Percentiles rank a stretch among this genome's conserved stretches.
These are phyloP conservation scores for Zelleria hepariella DNA, from an alignment of 2,888 invertebrate species.

Conservation along the genomic window DNA sequence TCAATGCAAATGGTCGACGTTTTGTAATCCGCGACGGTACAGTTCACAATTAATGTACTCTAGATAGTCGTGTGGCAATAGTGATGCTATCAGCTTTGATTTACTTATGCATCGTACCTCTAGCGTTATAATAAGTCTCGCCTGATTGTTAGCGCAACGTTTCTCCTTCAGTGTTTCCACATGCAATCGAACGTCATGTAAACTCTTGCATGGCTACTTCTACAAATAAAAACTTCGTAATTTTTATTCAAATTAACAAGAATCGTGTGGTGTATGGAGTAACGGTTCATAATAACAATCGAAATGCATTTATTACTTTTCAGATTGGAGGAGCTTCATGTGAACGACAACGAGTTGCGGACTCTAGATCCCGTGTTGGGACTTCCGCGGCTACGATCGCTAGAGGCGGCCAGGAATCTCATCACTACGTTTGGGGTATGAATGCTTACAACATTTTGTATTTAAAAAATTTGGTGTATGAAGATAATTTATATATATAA, in stretches of 20 bases:
- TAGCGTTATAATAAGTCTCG: neutral
- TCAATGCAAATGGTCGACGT: neutral
- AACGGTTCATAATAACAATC: neutral
- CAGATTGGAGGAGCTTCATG: constrained; percentile 79
- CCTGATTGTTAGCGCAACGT: neutral
- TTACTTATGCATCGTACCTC: neutral
- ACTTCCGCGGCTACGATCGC: constrained; percentile 71
- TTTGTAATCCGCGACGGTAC: neutral
- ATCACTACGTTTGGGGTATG: constrained; percentile 46
- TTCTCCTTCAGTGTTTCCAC: neutral
- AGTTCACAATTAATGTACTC: neutral
- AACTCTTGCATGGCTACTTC: neutral
- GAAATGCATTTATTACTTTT: constrained; percentile 22
- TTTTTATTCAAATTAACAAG: no score
- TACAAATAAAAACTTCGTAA: neutral
- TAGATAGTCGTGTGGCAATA: neutral
- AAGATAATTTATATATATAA: no score
- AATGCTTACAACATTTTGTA: neutral
- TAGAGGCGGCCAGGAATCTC: constrained; percentile 65
- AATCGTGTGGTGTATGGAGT: no score
- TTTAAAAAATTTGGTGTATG: no score
- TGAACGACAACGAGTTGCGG: constrained; percentile 80
- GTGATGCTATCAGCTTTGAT: neutral
- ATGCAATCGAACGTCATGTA: neutral
- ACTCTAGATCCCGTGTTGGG: constrained; percentile 73